Percentiles rank a stretch among this genome's conserved stretches.
These are phyloP conservation scores for Linnaemya tessellans DNA, from an alignment of 2,888 invertebrate genomes.

Conservation along the genomic window DNA sequence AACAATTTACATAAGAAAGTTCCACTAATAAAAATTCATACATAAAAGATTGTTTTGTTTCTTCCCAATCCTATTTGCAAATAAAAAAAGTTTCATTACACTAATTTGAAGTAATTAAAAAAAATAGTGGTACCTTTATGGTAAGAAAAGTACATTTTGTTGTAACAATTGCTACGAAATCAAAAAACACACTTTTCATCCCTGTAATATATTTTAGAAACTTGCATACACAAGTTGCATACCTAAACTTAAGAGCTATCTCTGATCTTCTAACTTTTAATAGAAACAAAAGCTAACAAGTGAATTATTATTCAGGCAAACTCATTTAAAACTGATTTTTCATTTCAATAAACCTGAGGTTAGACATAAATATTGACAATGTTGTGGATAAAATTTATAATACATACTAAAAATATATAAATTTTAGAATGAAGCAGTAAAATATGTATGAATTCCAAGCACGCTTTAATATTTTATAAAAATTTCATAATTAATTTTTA, in stretches of 20 bases:
- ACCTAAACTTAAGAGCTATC: background rate
- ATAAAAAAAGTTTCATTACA: too few relatives aligned
- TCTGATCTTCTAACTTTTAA: background rate
- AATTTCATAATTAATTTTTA: background rate
- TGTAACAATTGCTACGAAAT: too few relatives aligned
- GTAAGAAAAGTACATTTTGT: too few relatives aligned
- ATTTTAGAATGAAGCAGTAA: slow-evolving; percentile 8
- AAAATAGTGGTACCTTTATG: too few relatives aligned
- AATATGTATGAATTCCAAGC: background rate
- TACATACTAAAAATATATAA: slow-evolving; percentile 5
- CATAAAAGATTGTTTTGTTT: too few relatives aligned
- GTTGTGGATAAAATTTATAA: slow-evolving; percentile 8
- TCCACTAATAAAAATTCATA: too few relatives aligned
- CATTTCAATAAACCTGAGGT: slow-evolving; percentile 1
- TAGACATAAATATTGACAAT: slow-evolving; percentile 12
- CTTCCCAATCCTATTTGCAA: too few relatives aligned
- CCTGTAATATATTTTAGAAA: too few relatives aligned
- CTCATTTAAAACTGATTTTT: slow-evolving; percentile 33
- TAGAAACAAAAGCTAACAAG: slow-evolving; percentile 8
- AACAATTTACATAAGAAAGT: too few relatives aligned
- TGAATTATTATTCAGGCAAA: slow-evolving; percentile 31
- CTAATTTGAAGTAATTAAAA: too few relatives aligned
- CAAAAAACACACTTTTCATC: too few relatives aligned
- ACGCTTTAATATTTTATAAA: background rate
- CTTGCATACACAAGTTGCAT: background rate